phyloP scores from a whole-genome alignment of 2,797 vertebrate genomes.

The Trachurus trachurus region DNA sequence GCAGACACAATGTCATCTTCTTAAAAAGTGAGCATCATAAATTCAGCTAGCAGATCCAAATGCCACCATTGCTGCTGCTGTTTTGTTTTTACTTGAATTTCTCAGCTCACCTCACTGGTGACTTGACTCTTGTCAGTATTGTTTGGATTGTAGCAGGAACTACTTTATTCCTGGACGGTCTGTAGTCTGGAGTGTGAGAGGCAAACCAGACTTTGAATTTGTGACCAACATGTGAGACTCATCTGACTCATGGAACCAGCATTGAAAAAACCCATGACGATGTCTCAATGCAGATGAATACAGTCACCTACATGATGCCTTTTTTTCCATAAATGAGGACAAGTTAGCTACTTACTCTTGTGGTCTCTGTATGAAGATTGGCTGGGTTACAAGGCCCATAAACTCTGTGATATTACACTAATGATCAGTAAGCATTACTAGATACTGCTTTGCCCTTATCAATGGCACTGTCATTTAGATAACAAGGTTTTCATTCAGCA shows the following conservation, averaged over 20 bases:
- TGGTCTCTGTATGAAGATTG: neutral
- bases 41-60: neutral
- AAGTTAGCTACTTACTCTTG: neutral
- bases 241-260: slow-evolving; percentile 10
- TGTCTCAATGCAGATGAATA: neutral
- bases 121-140: neutral
- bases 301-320: neutral
- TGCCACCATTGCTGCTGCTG: neutral
- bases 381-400: neutral
- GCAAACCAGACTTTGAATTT: slow-evolving; percentile 10
- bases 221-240: slow-evolving; percentile 14
- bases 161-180: neutral
- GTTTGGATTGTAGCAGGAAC: neutral
- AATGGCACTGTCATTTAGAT: neutral
- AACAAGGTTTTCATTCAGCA: neutral
- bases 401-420: neutral
- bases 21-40: neutral
- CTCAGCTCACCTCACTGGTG: neutral
- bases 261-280: slow-evolving; percentile 1
- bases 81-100: neutral
- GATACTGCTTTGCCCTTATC: neutral
- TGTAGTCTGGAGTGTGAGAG: neutral
- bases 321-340: neutral
- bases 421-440: neutral
- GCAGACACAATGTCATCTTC: neutral